Percentiles rank a stretch among this genome's conserved stretches.
phyloP scores from a whole-genome alignment of 2,797 vertebrate genomes.

The Yasuhikotakia modesta region DNA sequence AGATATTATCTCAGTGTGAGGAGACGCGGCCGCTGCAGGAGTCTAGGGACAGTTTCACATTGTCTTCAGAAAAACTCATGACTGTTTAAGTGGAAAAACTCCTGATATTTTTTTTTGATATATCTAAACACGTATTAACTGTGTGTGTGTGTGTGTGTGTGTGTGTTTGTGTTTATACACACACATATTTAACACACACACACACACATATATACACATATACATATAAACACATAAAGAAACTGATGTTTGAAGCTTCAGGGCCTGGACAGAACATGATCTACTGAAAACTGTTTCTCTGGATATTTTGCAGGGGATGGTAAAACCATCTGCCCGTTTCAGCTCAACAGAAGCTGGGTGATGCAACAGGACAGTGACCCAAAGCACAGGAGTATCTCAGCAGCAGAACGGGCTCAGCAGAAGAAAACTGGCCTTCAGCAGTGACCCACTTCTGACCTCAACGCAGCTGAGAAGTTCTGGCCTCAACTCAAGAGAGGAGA shows the following conservation, averaged over 20 bases:
- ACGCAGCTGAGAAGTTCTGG: background rate
- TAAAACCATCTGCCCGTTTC: background rate
- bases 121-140: no score
- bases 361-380: background rate
- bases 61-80: background rate
- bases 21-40: background rate
- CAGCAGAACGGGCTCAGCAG: background rate
- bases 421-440: conserved; percentile 1
- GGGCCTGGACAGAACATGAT: background rate
- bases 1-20: background rate
- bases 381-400: background rate
- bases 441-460: background rate
- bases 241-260: background rate
- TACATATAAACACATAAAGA: no score
- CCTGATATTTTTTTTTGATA: no score
- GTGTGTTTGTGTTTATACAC: no score
- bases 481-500: background rate
- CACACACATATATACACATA: no score
- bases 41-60: background rate
- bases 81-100: no score
- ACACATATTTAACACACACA: no score
- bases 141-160: no score
- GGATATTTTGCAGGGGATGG: background rate
- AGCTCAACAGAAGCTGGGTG: conserved; percentile 1
- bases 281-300: background rate